Evolutionary conservation across 2,113 vertebrate species (phyloP).

Genomic region (Catagonus wagneri): DNA sequence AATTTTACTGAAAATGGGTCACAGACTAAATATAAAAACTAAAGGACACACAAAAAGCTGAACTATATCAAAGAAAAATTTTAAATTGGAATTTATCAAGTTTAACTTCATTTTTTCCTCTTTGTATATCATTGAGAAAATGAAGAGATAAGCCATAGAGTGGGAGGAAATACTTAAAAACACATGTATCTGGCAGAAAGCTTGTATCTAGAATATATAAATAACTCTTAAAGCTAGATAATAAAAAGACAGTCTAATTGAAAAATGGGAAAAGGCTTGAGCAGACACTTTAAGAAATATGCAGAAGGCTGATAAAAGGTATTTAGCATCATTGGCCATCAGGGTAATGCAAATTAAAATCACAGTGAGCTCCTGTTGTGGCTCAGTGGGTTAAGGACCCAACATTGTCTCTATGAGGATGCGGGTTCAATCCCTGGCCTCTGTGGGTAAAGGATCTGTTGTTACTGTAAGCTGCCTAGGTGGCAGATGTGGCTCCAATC

Average conservation of each 20-base stretch:
- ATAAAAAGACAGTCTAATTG: background rate
- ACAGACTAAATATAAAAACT: background rate
- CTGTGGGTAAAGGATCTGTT: no score
- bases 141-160: background rate
- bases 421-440: no score
- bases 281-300: background rate
- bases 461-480: no score
- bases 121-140: slow-evolving; percentile 10
- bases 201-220: background rate
- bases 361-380: no score
- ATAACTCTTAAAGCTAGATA: background rate
- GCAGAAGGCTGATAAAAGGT: background rate
- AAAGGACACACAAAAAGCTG: background rate
- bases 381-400: no score
- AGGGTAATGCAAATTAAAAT: no score
- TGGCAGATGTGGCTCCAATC: no score
- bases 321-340: no score
- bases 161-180: background rate
- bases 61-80: background rate
- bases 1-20: slow-evolving; percentile 6
- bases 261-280: background rate
- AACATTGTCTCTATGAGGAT: no score
- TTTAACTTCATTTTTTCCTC: background rate
- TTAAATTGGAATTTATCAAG: slow-evolving; percentile 11
- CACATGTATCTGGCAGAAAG: background rate